Percentiles rank a stretch among this genome's conserved stretches.
Conservation (phyloP, 2,113 vertebrate genomes). For the Microtus montanus region DNA sequence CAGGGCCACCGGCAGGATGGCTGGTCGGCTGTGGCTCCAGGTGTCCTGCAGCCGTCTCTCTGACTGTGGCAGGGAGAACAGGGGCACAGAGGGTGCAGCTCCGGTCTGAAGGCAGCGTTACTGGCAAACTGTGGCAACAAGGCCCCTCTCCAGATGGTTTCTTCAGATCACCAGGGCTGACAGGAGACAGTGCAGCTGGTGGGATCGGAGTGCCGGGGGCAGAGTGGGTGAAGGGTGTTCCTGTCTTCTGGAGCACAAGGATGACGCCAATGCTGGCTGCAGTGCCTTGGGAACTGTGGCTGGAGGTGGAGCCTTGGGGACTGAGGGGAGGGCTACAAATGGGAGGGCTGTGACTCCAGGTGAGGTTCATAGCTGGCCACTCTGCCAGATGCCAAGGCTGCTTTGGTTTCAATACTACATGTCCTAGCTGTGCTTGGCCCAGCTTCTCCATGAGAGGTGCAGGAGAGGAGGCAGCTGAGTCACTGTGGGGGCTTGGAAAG, state of each 20-base stretch:
- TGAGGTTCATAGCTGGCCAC: slow-evolving; percentile 87
- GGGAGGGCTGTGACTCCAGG: slow-evolving; percentile 90
- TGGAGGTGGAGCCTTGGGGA: slow-evolving; percentile 62
- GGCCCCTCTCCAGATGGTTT: slow-evolving; percentile 47
- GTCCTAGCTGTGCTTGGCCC: slow-evolving; percentile 22
- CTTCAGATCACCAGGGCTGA: slow-evolving; percentile 6
- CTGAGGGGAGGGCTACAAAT: slow-evolving; percentile 87
- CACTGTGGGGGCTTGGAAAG: slow-evolving; percentile 22
- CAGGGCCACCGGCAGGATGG: background rate
- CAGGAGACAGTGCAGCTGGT: background rate
- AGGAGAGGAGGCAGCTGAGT: slow-evolving; percentile 28
- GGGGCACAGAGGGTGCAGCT: background rate
- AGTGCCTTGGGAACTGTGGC: slow-evolving; percentile 65
- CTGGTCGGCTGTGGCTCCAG: slow-evolving; percentile 5
- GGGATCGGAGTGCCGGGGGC: background rate
- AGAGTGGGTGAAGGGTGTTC: slow-evolving; percentile 71
- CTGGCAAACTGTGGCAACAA: slow-evolving; percentile 62
- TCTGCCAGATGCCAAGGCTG: slow-evolving; percentile 59
- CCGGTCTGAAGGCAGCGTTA: slow-evolving; percentile 51
- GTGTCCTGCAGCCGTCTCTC: background rate
- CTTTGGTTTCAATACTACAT: slow-evolving; percentile 58
- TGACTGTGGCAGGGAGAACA: background rate
- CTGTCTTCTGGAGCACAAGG: slow-evolving; percentile 78
- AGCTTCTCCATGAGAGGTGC: background rate
- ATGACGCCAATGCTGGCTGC: slow-evolving; percentile 81